A percentile compares a stretch with the other conserved stretches of the same genome.
phyloP scores from a whole-genome alignment of 2,888 invertebrate species.

The Apamea monoglypha region DNA sequence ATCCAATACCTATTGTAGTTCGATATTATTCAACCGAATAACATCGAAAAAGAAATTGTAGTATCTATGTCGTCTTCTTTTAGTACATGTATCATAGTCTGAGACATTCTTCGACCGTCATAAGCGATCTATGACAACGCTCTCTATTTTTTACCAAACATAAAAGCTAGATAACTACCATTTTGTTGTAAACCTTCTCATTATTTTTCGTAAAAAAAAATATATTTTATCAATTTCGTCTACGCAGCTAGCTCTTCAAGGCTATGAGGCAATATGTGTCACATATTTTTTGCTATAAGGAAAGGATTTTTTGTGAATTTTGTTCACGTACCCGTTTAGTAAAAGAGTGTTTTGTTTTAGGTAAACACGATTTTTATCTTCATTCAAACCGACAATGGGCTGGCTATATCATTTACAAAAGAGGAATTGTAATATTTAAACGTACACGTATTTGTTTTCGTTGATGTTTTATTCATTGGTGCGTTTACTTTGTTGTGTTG shows the following conservation, averaged over 20 bases:
- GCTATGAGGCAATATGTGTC: conserved; percentile 35
- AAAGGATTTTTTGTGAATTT: conserved; percentile 27
- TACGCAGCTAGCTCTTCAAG: conserved; percentile 35
- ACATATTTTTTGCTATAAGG: conserved; percentile 28
- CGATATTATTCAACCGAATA: neutral
- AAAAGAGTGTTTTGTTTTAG: conserved; percentile 40
- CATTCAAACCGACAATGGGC: conserved; percentile 15
- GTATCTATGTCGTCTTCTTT: neutral
- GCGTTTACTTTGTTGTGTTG: neutral
- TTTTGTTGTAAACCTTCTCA: conserved; percentile 50
- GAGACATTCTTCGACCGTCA: conserved; percentile 8
- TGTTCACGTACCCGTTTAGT: conserved; percentile 27
- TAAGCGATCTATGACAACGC: conserved; percentile 46
- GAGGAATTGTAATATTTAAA: conserved; percentile 29
- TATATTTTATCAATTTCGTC: conserved; percentile 46
- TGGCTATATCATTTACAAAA: conserved; percentile 21
- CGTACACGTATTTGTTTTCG: neutral
- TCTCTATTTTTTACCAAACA: conserved; percentile 37
- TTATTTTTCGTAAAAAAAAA: conserved; percentile 51
- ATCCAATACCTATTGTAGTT: neutral
- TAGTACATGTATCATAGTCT: neutral
- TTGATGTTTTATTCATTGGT: neutral
- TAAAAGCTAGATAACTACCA: conserved; percentile 51
- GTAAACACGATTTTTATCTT: conserved; percentile 43
- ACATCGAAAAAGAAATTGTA: no score